These are phyloP conservation scores for Ceratina calcarata DNA, from an alignment of 1,140 invertebrate species.

Conservation along the genomic window DNA sequence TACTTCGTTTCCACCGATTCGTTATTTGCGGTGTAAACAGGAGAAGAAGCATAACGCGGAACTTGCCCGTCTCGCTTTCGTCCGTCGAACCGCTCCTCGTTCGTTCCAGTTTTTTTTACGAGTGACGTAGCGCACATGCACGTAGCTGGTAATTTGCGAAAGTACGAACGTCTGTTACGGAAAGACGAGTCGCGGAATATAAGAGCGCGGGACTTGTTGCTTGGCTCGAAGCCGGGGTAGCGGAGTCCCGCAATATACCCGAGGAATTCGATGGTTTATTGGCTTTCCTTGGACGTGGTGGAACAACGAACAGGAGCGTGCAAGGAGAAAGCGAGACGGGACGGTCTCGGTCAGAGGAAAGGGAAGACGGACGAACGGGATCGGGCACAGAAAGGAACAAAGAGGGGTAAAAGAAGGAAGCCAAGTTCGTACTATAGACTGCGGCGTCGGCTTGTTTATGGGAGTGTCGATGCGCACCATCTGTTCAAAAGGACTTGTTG, in stretches of 20 bases:
- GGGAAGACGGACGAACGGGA: constrained; percentile 48
- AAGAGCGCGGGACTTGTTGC: constrained; percentile 76
- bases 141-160: constrained; percentile 63
- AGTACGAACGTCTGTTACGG: constrained; percentile 58
- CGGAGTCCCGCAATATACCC: constrained; percentile 73
- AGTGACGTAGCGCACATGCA: constrained; percentile 14
- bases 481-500: constrained; percentile 75
- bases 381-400: constrained; percentile 16
- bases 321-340: constrained; percentile 41
- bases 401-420: constrained; percentile 48
- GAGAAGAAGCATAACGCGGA: neutral
- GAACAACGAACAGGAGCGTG: constrained; percentile 70
- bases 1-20: constrained; percentile 10
- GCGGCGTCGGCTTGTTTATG: constrained; percentile 72
- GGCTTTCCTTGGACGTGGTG: constrained; percentile 77
- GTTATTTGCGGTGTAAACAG: neutral
- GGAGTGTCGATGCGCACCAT: constrained; percentile 73
- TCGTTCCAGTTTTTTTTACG: constrained; percentile 28
- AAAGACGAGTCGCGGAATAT: constrained; percentile 69
- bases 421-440: constrained; percentile 65
- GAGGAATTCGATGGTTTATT: constrained; percentile 80
- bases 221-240: constrained; percentile 63
- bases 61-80: constrained; percentile 37
- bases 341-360: constrained; percentile 42
- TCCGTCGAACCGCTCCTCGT: constrained; percentile 18